Percentiles rank a stretch among this genome's conserved stretches.
Evolutionary conservation across 2,888 invertebrate genomes (phyloP).

Genomic region (Miltochrista miniata): DNA sequence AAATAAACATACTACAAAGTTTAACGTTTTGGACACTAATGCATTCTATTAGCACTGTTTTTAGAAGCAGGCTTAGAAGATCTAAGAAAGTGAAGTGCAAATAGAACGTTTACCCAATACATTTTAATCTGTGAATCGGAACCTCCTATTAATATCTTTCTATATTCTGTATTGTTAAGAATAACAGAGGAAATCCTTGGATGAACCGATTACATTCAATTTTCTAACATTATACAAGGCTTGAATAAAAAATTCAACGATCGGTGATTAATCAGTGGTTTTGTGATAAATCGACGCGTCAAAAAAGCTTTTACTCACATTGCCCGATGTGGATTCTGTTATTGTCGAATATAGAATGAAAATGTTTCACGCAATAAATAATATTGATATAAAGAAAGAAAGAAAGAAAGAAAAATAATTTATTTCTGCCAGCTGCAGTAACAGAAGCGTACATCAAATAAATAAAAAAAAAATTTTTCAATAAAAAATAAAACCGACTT

Average conservation of each 20-base stretch:
- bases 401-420: too few species aligned
- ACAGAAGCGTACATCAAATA: too few species aligned
- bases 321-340: conserved; percentile 34
- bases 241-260: conserved; percentile 45
- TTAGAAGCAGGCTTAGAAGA: background rate
- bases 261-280: conserved; percentile 51
- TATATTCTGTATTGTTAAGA: conserved; percentile 35
- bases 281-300: conserved; percentile 53
- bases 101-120: conserved; percentile 1
- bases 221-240: conserved; percentile 35
- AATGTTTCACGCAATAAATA: conserved; percentile 32
- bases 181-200: conserved; percentile 24
- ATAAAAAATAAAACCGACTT: too few species aligned
- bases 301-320: conserved; percentile 48
- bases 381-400: too few species aligned
- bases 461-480: too few species aligned
- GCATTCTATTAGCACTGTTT: background rate
- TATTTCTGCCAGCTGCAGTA: too few species aligned
- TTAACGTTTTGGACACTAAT: too few species aligned
- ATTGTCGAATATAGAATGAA: conserved; percentile 28
- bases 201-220: conserved; percentile 38
- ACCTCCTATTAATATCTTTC: conserved; percentile 37
- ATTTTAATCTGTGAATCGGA: conserved; percentile 25
- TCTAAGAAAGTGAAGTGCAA: background rate
- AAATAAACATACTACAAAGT: too few species aligned